Base-by-base conservation (phyloP, 2,797 vertebrate genomes). In the Helarctos malayanus region DNA sequence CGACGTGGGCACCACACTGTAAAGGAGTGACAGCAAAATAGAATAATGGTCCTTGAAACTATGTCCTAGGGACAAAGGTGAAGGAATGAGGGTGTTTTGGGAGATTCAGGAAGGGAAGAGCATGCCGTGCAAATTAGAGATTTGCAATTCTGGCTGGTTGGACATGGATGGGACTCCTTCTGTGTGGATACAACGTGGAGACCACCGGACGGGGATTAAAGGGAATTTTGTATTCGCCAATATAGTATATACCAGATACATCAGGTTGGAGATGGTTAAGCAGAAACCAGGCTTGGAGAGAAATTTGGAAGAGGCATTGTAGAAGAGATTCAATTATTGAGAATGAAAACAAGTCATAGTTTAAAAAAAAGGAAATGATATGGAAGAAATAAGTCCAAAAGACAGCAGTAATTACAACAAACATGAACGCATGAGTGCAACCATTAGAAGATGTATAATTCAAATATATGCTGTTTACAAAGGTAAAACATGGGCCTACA, bases 91-190 rank as follows among this genome's bases (percentile, higher is more conserved):
- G 9, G 2, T 8, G 7, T 52, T 16, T 6, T 27, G 52, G 49
- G 32, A 73, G 15, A 21, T 21, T 8, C 6, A 2, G 3, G 23
- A 52, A 0, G 29, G 65, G 57, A 89, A 1, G 23, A 15, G 32
- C 32, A 1, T 21, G 19, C 18, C 7, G n/a, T 32, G 1, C 7
- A 2, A 1, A 3, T 9, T 0, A 49, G 25, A 12, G 4, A 4
- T 35, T 19, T 19, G 27, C 32, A 2, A 0, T 13, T 75, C 1
- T 9, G 35, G 57, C 29, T 3, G 7, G 25, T 9, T 19, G 9
- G 56, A 7, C 15, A 12, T 0, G 32, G 52, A n/a, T 21, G n/a
- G 4, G 35, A 8, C 3, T 15, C 0, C 2, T 14, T 52, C 84
- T n/a, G 2, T 57, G 25, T 38, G 27, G 45, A 1, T 3, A 1